Base-by-base conservation (phyloP, 2,888 invertebrate species). In the Mesorhabditis sp. region DNA sequence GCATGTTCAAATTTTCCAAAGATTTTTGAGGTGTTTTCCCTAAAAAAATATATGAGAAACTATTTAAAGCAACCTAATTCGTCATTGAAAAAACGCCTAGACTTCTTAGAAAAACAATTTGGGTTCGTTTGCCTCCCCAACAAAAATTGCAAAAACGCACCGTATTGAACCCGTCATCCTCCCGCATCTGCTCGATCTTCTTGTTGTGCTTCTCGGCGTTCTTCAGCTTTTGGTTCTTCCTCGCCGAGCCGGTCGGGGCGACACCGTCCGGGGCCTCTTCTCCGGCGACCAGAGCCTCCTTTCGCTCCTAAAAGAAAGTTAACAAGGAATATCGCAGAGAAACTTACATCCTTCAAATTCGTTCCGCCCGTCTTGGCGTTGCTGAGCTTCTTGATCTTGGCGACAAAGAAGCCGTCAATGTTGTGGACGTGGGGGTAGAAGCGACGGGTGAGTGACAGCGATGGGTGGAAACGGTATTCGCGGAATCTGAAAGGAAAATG, bases 321-420 rank as follows among this genome's bases (percentile, higher is more conserved):
- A 43, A 13, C 42, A 15, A 7, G 3, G 2, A 28, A 4, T 41
- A n/a, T 43, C 0, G 13, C 45, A 45, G 3, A 7, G 61, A 44
- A 1, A 65, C 66, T 69, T 28, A 71, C 71, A 15, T 68, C 68
- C n/a, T 66, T 65, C 10, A 76, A 75, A 4, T 67, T 73, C 41
- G 74, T 70, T 61, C 73, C 76, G 63, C 73, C 74, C 70, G 68
- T 68, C 50, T 75, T 76, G 4, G 75, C 74, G 88, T 95, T 93
- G 0, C 93, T 93, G 86, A 95, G 92, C 86, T 99, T 99, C 88
- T 95, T 94, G 13, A 99, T 87, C 88, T 99, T 99, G 0, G 96
- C 96, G 2, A 99, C 95, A 88, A 92, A 99, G 87, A 99, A 99
- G 4, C 98, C 98, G 88, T 99, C 98, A 92, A 98, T 93, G 86